Evolutionary conservation across 2,888 invertebrate species (phyloP).

Genomic region (Heterodera filipjevi): DNA sequence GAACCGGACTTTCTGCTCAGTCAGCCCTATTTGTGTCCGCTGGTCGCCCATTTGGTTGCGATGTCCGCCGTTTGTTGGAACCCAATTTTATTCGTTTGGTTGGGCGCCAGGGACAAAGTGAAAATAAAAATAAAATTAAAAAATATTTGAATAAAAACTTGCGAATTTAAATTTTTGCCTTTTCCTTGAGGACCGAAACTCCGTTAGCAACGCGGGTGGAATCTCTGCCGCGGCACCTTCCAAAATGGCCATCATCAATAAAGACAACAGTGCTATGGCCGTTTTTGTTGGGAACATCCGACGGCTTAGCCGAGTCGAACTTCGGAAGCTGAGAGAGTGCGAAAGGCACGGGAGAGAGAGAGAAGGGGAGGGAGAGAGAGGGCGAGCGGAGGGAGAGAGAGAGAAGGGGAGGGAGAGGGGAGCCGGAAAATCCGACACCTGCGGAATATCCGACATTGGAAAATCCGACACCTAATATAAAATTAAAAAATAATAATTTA

Average conservation of each 20-base stretch:
- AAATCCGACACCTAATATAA: too few relatives aligned
- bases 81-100: background rate
- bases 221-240: background rate
- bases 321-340: too few relatives aligned
- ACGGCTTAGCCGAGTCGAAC: background rate
- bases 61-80: slow-evolving; percentile 15
- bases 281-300: background rate
- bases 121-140: background rate
- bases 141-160: background rate
- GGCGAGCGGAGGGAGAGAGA: background rate
- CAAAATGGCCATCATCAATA: background rate
- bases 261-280: background rate
- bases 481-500: too few relatives aligned
- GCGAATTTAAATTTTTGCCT: background rate
- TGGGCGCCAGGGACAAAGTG: slow-evolving; percentile 1
- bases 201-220: background rate
- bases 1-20: slow-evolving; percentile 53
- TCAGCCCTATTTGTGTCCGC: slow-evolving; percentile 14
- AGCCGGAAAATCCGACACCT: too few relatives aligned
- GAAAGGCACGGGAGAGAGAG: too few relatives aligned
- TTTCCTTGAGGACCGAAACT: background rate
- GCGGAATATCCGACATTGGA: too few relatives aligned
- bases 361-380: background rate
- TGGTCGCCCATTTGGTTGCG: slow-evolving; percentile 10
- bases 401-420: background rate